Evolutionary conservation across 2,888 invertebrate genomes (phyloP).

Genomic region (Macrophya annulata): DNA sequence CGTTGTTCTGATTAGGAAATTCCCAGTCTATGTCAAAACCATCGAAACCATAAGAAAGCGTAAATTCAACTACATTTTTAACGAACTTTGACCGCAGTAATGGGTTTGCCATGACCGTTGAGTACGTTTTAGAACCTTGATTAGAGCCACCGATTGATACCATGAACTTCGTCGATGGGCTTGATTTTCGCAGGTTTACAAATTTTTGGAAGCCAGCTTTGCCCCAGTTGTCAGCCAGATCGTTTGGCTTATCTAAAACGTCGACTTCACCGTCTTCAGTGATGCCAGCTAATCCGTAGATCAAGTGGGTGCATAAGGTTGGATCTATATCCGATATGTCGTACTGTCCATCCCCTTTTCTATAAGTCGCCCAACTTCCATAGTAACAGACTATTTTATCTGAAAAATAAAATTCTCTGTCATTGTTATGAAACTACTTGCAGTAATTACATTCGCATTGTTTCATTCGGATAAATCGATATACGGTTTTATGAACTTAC

Average conservation of each 20-base stretch:
- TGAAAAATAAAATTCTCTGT: slow-evolving; percentile 68
- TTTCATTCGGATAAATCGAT: neutral
- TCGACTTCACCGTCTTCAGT: slow-evolving; percentile 80
- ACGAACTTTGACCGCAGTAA: slow-evolving; percentile 81
- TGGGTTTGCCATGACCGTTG: slow-evolving; percentile 80
- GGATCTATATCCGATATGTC: slow-evolving; percentile 86
- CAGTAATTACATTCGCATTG: neutral
- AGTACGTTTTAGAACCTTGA: slow-evolving; percentile 84
- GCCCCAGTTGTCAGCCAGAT: slow-evolving; percentile 81
- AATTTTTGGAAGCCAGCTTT: slow-evolving; percentile 82
- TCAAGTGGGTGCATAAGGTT: slow-evolving; percentile 87
- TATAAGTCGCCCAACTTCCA: slow-evolving; percentile 89
- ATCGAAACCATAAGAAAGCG: slow-evolving; percentile 84
- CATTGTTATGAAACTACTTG: neutral
- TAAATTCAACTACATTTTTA: slow-evolving; percentile 81
- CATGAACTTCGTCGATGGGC: slow-evolving; percentile 82
- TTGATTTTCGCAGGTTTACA: slow-evolving; percentile 81
- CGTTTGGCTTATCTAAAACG: slow-evolving; percentile 84
- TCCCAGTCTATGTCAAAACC: slow-evolving; percentile 90
- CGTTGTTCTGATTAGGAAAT: slow-evolving; percentile 84
- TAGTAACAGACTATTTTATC: slow-evolving; percentile 88
- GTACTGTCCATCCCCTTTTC: slow-evolving; percentile 85
- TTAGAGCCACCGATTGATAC: slow-evolving; percentile 88
- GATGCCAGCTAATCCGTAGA: slow-evolving; percentile 89
- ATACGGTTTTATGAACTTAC: neutral